Conservation (phyloP, 2,888 invertebrate genomes). For the Hypercompe scribonia region DNA sequence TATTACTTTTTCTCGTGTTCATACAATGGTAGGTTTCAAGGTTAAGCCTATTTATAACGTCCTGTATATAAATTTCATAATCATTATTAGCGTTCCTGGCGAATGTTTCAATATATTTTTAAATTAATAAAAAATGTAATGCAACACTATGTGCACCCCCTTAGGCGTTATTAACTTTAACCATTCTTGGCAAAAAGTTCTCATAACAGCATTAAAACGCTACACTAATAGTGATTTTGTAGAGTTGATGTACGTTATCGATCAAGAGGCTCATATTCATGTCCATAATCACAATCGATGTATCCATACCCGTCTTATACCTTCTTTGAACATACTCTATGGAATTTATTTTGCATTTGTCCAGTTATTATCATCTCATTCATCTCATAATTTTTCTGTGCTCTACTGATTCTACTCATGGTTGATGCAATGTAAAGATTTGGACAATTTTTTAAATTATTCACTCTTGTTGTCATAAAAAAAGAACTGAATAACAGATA, state of each 20-base stretch:
- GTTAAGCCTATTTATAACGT: constrained; percentile 1
- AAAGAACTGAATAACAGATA: no score
- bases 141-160: background rate
- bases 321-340: background rate
- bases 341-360: no score
- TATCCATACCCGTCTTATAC: background rate
- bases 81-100: background rate
- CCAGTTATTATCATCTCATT: background rate
- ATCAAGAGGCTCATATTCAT: background rate
- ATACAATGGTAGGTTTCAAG: background rate
- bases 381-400: background rate
- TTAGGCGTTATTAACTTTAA: no score
- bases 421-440: background rate
- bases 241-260: background rate
- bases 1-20: constrained; percentile 16
- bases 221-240: background rate
- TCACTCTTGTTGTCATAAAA: no score
- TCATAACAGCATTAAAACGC: background rate
- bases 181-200: no score
- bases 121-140: background rate
- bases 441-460: background rate
- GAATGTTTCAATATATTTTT: background rate
- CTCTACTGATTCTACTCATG: background rate
- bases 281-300: background rate
- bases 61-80: background rate